Evolutionary conservation across 1,140 invertebrate species (phyloP), one percentile per base, ranked within the genome.

Genomic region (Macrocentrus cingulum): DNA sequence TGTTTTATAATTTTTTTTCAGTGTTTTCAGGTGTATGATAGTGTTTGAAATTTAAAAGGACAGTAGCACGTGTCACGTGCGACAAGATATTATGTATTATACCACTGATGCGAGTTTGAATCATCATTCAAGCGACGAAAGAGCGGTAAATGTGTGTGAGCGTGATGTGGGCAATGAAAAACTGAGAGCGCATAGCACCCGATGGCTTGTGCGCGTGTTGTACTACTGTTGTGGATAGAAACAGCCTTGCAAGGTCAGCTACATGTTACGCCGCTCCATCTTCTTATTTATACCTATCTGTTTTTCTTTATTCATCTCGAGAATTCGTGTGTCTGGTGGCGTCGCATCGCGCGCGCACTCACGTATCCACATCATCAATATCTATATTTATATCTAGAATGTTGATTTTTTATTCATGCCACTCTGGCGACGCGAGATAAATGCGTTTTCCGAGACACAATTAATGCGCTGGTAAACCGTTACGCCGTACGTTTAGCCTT

Each of bases 211-310:
- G 4, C 9, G 9, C 9, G 25, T 29, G 25, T 29, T 29, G 25
- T 29, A 29, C 25, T 5, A 4, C 4, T n/a, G n/a, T n/a, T n/a
- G 4, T 29, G 25, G 9, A 29, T 34, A 45, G 42, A 56, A 45
- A 56, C 53, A 56, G 42, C 53, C 53, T 56, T 56, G 53, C 53
- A 56, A 56, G 53, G 53, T 56, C 22, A 56, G 46, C 46, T 49
- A 49, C 19, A 23, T 16, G 25, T 48, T 48, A 25, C 52, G 20
- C n/a, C n/a, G n/a, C n/a, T n/a, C n/a, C n/a, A n/a, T n/a, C n/a
- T n/a, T n/a, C n/a, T n/a, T n/a, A n/a, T n/a, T n/a, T n/a, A n/a
- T n/a, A n/a, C n/a, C n/a, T n/a, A n/a, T 44, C 23, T 54, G 19
- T 23, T 18, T 44, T 23, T 29, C 22, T 42, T 44, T 13, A 4